Base-by-base conservation (phyloP, 1,140 invertebrate species). In the Papilio polyxenes region DNA sequence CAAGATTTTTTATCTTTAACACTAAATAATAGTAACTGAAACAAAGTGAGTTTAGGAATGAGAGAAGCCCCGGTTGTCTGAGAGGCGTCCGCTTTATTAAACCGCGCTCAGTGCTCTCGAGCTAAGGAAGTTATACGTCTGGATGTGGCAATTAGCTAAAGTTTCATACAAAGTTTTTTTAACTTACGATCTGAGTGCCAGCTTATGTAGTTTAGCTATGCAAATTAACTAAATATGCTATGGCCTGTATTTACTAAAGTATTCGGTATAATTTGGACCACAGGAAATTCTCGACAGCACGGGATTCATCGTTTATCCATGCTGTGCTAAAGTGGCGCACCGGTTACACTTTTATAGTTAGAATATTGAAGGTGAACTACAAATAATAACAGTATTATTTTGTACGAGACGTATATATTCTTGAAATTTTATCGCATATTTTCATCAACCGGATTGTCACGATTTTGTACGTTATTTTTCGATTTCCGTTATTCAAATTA, bases 41-140 rank as follows among this genome's bases (percentile, higher is more conserved):
- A 53, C 49, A 69, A 59, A 78, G 76, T 82, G 76, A 56, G 78
- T 77, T 59, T 62, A 62, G 51, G 48, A 83, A 81, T 75, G 79
- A 81, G 80, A 59, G 48, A 37, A 40, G 75, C 31, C 49, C 13
- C 75, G 53, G 82, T 82, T 69, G 53, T 53, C 37, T 72, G 40
- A 56, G 76, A 51, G 82, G 76, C 77, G 74, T 81, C 75, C 82
- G 82, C 78, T 83, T 83, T 83, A 83, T 83, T 83, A 83, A 81
- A 80, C 82, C 78, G 51, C 82, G 74, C 74, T 81, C 79, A 51
- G 49, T 72, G 77, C 59, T 62, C 53, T 13, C 37, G 37, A 49
- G 48, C 20, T 23, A 48, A 49, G 44, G 10, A 49, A 51, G 40
- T 75, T 75, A 65, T 3, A 72, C 65, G 65, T 10, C 65, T 72